These are phyloP conservation scores for Temnothorax unifasciatus DNA, from an alignment of 2,888 invertebrate genomes.

Conservation along the genomic window DNA sequence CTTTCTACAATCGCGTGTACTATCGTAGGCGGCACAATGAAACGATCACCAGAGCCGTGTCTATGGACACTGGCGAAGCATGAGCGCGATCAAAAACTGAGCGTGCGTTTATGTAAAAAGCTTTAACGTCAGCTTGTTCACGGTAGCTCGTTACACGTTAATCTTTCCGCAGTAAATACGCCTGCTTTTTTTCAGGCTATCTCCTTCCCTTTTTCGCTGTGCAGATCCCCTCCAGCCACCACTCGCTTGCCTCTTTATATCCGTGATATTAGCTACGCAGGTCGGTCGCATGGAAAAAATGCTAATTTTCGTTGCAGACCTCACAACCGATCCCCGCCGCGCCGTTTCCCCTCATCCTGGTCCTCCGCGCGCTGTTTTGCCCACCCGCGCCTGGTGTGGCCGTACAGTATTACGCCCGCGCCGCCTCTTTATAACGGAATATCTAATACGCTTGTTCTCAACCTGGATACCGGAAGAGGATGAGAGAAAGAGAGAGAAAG, in stretches of 20 bases:
- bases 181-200: constrained; percentile 46
- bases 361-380: constrained; percentile 27
- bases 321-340: constrained; percentile 46
- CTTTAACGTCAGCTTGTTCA: constrained; percentile 75
- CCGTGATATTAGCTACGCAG: constrained; percentile 75
- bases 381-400: constrained; percentile 28
- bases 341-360: constrained; percentile 38
- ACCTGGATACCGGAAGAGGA: constrained; percentile 23
- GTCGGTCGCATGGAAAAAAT: constrained; percentile 80
- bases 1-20: constrained; percentile 29
- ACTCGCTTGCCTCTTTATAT: constrained; percentile 66
- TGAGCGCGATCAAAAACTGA: constrained; percentile 63
- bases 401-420: constrained; percentile 60
- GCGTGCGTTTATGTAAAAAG: constrained; percentile 68
- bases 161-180: constrained; percentile 76
- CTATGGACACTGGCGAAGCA: constrained; percentile 42
- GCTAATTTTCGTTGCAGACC: constrained; percentile 79
- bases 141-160: constrained; percentile 78
- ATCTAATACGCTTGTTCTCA: constrained; percentile 72
- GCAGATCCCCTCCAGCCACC: constrained; percentile 48
- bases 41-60: constrained; percentile 40
- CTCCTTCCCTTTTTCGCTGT: constrained; percentile 34
- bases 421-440: constrained; percentile 71
- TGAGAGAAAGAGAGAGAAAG: neutral
- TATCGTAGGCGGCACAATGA: constrained; percentile 48